A percentile compares a stretch with the other conserved stretches of the same genome.
Evolutionary conservation across 1,140 invertebrate genomes (phyloP).

Genomic region (Heliconius nattereri): DNA sequence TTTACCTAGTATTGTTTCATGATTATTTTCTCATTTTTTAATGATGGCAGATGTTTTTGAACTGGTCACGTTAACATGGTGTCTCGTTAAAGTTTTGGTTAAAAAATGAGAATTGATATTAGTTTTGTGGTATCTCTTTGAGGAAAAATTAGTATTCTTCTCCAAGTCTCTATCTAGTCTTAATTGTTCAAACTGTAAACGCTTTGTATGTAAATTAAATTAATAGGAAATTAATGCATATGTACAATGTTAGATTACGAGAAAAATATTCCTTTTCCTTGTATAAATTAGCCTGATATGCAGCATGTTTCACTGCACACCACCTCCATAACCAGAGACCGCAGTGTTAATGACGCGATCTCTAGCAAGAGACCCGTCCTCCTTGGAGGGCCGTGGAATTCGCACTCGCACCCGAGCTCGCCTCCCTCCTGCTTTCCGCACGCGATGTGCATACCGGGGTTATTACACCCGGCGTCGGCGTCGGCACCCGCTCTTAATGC

Average conservation of each 20-base stretch:
- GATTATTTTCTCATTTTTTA: not conserved
- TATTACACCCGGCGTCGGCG: constrained; percentile 39
- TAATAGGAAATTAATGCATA: no score
- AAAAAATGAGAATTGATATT: not conserved
- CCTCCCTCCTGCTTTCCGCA: constrained; percentile 33
- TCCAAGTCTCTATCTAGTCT: no score
- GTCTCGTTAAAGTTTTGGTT: not conserved
- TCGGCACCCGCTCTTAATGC: constrained; percentile 40
- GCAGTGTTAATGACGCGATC: constrained; percentile 43
- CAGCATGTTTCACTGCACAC: constrained; percentile 14
- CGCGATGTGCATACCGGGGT: constrained; percentile 42
- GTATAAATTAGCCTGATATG: not conserved
- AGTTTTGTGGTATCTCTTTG: no score
- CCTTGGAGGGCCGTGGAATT: constrained; percentile 52
- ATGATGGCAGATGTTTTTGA: not conserved
- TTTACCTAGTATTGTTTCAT: not conserved
- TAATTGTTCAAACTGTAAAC: no score
- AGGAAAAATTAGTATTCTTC: no score
- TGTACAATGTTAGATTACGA: not conserved
- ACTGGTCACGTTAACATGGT: not conserved
- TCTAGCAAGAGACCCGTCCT: constrained; percentile 51
- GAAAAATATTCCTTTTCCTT: not conserved
- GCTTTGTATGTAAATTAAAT: no score
- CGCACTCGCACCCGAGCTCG: constrained; percentile 41
- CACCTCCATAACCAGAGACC: constrained; percentile 27